Conservation (phyloP, 2,113 vertebrate genomes). For the Furnarius figulus region DNA sequence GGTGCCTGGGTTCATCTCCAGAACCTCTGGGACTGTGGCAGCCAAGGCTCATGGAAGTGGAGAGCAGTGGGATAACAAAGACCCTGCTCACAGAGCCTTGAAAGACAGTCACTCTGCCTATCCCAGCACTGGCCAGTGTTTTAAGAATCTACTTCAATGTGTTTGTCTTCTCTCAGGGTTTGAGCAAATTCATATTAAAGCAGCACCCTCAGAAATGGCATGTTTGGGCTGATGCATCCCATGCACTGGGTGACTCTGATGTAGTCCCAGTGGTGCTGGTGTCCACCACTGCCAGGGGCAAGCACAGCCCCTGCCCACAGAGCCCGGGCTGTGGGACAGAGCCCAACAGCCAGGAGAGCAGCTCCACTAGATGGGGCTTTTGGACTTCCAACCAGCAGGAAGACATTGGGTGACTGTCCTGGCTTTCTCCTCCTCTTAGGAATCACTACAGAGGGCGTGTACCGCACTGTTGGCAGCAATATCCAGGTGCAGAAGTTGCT, state of each 20-base stretch:
- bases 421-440: slow-evolving; percentile 73
- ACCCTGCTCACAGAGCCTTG: neutral
- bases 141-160: neutral
- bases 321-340: neutral
- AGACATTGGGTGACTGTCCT: neutral
- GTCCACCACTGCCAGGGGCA: neutral
- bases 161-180: neutral
- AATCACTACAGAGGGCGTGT: slow-evolving; percentile 88
- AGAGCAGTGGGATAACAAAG: neutral
- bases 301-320: neutral
- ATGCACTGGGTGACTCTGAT: accelerated
- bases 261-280: neutral
- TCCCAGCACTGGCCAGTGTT: neutral
- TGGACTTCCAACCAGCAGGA: neutral
- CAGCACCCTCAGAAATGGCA: neutral
- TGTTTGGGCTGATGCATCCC: neutral
- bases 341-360: neutral
- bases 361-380: slow-evolving; percentile 32
- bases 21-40: neutral
- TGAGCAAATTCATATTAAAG: neutral
- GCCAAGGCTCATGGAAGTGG: neutral
- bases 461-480: slow-evolving; percentile 96
- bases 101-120: neutral
- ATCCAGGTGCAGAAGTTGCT: slow-evolving; percentile 97
- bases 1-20: neutral